Conservation (phyloP, 2,797 vertebrate species). For the Leptodactylus fallax region DNA sequence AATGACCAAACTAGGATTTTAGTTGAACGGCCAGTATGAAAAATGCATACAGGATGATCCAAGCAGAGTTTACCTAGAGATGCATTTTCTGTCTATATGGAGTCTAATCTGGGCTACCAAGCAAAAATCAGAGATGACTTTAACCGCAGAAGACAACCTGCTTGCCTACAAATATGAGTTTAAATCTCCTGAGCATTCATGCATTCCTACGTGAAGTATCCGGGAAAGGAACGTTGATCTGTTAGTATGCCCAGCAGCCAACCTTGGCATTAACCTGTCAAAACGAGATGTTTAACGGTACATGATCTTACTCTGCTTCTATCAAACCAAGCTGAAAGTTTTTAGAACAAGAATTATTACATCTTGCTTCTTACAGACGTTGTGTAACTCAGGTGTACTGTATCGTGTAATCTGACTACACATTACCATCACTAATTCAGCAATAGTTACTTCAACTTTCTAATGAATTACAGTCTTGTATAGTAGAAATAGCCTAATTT, state of each 20-base stretch:
- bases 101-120: constrained; percentile 1
- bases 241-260: constrained; percentile 50
- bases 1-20: neutral
- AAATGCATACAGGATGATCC: neutral
- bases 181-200: constrained; percentile 58
- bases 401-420: neutral
- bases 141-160: constrained; percentile 51
- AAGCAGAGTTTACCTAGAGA: neutral
- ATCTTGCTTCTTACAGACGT: constrained; percentile 33
- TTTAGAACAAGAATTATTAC: constrained; percentile 36
- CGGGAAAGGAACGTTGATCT: constrained; percentile 43
- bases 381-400: neutral
- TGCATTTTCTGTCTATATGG: constrained; percentile 4
- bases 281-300: constrained; percentile 52
- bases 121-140: constrained; percentile 25
- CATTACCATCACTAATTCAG: no score
- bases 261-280: constrained; percentile 61
- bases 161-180: constrained; percentile 34
- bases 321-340: constrained; percentile 45
- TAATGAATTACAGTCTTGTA: no score
- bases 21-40: neutral
- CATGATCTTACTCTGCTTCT: constrained; percentile 48
- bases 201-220: constrained; percentile 51
- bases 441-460: no score
- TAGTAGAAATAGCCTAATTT: no score